A percentile compares a stretch with the other conserved stretches of the same genome.
These are phyloP conservation scores for Tetragonula clypearis DNA, from an alignment of 1,140 invertebrate genomes.

Conservation along the genomic window DNA sequence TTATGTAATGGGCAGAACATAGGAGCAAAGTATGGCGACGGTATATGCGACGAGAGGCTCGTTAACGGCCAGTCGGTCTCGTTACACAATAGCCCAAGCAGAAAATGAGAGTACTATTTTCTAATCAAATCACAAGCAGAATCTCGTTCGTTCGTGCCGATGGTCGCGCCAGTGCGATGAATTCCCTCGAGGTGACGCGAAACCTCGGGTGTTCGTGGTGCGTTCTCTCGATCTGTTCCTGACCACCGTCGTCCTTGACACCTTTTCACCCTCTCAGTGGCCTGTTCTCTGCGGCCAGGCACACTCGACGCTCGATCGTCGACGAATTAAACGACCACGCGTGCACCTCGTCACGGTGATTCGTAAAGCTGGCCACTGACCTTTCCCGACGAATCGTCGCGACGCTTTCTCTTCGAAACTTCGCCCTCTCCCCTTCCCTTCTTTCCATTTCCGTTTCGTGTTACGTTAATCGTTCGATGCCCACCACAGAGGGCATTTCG, in stretches of 20 bases:
- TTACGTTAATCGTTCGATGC: neutral
- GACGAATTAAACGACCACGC: conserved; percentile 43
- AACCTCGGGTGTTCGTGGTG: too few species aligned
- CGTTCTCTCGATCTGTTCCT: conserved; percentile 1
- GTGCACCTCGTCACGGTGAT: conserved; percentile 45
- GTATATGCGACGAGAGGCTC: conserved; percentile 32
- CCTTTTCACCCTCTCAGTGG: conserved; percentile 50
- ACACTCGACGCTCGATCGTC: neutral
- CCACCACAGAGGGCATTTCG: neutral
- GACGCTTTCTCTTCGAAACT: neutral
- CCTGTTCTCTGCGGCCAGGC: too few species aligned
- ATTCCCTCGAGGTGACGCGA: neutral
- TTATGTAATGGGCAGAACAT: conserved; percentile 53
- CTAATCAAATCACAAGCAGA: conserved; percentile 50
- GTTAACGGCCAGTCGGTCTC: conserved; percentile 40
- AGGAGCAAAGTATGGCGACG: neutral
- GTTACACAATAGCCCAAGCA: conserved; percentile 54
- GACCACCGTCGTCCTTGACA: conserved; percentile 74
- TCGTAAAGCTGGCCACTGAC: conserved; percentile 53
- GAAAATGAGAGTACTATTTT: conserved; percentile 54
- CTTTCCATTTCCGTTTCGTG: neutral
- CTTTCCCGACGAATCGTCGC: conserved; percentile 45
- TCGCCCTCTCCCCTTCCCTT: neutral
- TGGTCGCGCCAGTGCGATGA: neutral
- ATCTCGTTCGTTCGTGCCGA: conserved; percentile 30